Base-by-base conservation (phyloP, 2,888 invertebrate genomes). In the Philaethria dido region DNA sequence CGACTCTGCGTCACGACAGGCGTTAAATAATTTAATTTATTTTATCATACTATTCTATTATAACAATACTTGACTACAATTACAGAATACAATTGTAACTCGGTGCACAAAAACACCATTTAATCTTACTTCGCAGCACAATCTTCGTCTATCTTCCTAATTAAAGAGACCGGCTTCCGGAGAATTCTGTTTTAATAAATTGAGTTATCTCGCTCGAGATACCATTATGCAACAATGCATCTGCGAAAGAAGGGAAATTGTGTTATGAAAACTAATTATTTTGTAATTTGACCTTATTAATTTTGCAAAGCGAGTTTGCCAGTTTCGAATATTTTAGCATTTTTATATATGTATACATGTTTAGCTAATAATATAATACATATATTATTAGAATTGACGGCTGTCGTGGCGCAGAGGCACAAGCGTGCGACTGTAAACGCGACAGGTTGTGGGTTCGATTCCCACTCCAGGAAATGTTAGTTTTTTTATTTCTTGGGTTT, bases 161-260 rank as follows among this genome's bases (percentile, higher is more conserved):
- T 54, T 64, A 64, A 63, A 63, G 20, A 48, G 63, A 18, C 45
- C 22, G 44, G 63, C 63, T 64, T 63, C 45, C 36, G 25, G 42
- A 55, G 54, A 20, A 44, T 45, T 55, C 42, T 16, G 44, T 45
- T 54, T 42, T 55, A n/a, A 55, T 52, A 55, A 25, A 29, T 29
- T 36, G 45, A 29, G 33, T 64, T 62, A 64, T 36, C 54, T 33
- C 33, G 44, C 42, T 45, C 8, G 42, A 45, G 29, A 54, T 36
- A 45, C 33, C 52, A 64, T 64, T 63, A 55, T 55, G 33, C 63
- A 55, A 55, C 42, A 62, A 39, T 62, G 62, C 62, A 52, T 62
- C 33, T 45, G 22, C 16, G 44, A 20, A 55, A 29, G 55, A 22
- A 36, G 16, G 45, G 13, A 64, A 55, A 64, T 16, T 55, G n/a